Percentiles rank a stretch among this genome's conserved stretches.
phyloP scores from a whole-genome alignment of 2,888 invertebrate species.

The Hofmannophila pseudospretella region DNA sequence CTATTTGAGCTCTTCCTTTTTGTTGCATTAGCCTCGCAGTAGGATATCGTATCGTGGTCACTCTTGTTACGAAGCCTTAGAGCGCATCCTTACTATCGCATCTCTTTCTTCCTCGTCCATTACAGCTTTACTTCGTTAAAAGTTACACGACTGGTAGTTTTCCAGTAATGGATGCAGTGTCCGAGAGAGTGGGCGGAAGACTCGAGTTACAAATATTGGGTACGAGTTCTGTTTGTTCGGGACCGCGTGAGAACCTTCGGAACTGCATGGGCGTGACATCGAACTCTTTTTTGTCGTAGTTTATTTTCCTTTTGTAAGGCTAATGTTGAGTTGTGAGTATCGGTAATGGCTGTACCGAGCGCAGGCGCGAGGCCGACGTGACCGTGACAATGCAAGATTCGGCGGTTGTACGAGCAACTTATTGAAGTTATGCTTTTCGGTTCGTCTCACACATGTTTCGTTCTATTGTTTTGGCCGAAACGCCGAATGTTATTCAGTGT shows the following conservation, averaged over 20 bases:
- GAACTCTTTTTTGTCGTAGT: constrained; percentile 52
- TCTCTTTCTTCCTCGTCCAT: constrained; percentile 30
- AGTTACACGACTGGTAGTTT: constrained; percentile 10
- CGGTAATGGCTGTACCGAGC: constrained; percentile 44
- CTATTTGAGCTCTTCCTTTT: constrained; percentile 43
- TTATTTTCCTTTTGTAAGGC: constrained; percentile 49
- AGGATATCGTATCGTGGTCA: constrained; percentile 44
- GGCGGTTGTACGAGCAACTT: constrained; percentile 15
- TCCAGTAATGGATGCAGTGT: constrained; percentile 32
- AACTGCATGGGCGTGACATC: constrained; percentile 75
- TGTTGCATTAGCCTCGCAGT: constrained; percentile 49
- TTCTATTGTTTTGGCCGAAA: constrained; percentile 24
- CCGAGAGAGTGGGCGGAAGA: constrained; percentile 39
- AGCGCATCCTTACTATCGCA: constrained; percentile 35
- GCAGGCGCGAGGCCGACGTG: constrained; percentile 49
- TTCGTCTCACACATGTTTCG: constrained; percentile 39
- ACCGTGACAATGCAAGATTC: constrained; percentile 60
- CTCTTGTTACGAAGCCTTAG: constrained; percentile 55
- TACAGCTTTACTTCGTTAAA: constrained; percentile 23
- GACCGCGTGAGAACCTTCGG: constrained; percentile 70
- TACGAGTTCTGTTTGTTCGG: constrained; percentile 63
- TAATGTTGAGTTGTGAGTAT: constrained; percentile 57
- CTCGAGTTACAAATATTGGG: constrained; percentile 49
- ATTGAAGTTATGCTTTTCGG: constrained; percentile 17
- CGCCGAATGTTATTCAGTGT: constrained; percentile 9